Percentiles rank a stretch among this genome's conserved stretches.
phyloP scores from a whole-genome alignment of 2,888 invertebrate genomes.

The Ophioninae sp. region DNA sequence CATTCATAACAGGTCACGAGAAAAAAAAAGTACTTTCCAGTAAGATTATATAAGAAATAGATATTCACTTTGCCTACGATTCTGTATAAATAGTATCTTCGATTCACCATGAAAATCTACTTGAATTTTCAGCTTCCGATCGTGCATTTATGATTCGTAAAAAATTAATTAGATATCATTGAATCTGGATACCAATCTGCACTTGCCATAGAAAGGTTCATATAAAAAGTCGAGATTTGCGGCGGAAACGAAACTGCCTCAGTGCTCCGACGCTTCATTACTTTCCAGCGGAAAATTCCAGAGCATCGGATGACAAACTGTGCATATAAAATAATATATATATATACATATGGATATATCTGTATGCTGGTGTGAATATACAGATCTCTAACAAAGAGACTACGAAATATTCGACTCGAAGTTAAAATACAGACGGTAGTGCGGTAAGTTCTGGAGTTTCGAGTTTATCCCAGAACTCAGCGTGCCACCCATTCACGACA shows the following conservation, averaged over 20 bases:
- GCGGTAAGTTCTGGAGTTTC: constrained; percentile 14
- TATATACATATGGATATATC: background rate
- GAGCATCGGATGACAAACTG: constrained; percentile 15
- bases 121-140: background rate
- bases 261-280: constrained; percentile 50
- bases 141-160: background rate
- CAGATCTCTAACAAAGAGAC: constrained; percentile 2
- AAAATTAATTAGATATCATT: background rate
- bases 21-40: background rate
- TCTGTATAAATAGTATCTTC: background rate
- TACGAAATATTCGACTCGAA: constrained; percentile 23
- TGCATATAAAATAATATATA: constrained; percentile 6
- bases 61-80: background rate
- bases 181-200: background rate
- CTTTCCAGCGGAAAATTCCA: constrained; percentile 47
- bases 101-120: background rate
- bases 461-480: constrained; percentile 7
- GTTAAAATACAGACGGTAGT: constrained; percentile 24
- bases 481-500: constrained; percentile 40
- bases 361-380: background rate
- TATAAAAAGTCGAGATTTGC: constrained; percentile 34
- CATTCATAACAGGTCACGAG: background rate
- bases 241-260: constrained; percentile 36
- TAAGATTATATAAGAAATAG: background rate
- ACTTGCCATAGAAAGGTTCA: background rate